These are phyloP conservation scores for Micronycteris hirsuta DNA, from an alignment of 2,113 vertebrate genomes.

Conservation along the genomic window DNA sequence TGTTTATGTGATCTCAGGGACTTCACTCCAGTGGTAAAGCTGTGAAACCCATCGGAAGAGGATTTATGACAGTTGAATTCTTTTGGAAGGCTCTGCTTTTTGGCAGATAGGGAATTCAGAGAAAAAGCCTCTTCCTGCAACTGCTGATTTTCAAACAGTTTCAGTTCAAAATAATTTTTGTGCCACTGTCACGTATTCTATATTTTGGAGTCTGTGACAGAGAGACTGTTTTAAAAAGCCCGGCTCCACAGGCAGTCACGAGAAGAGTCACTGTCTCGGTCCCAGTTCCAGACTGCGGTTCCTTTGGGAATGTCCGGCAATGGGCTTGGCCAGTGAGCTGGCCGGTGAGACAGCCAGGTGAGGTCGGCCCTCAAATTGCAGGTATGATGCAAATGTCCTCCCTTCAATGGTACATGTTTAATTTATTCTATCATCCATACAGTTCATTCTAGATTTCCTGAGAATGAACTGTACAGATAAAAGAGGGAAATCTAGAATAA, in stretches of 20 bases:
- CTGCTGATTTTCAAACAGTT: not conserved
- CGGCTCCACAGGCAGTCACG: not conserved
- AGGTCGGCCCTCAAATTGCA: not conserved
- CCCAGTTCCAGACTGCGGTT: not conserved
- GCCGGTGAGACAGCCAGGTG: not conserved
- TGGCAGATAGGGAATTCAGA: not conserved
- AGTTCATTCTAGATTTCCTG: too few relatives aligned
- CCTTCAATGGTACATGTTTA: not conserved
- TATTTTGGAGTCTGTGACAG: not conserved
- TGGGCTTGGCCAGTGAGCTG: not conserved
- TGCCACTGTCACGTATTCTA: not conserved
- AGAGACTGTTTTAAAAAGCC: not conserved
- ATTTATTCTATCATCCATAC: too few relatives aligned
- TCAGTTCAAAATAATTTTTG: not conserved
- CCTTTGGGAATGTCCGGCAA: not conserved
- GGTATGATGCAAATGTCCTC: not conserved
- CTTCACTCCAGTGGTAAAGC: not conserved
- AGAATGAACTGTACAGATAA: too few relatives aligned
- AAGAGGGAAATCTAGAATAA: not conserved
- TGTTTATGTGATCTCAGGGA: not conserved
- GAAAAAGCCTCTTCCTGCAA: not conserved
- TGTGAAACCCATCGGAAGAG: not conserved
- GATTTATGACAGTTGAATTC: not conserved
- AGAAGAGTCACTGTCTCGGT: not conserved
- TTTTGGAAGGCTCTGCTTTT: not conserved